Evolutionary conservation across 2,888 invertebrate species (phyloP).

Genomic region (Lacanobia wlatinum): DNA sequence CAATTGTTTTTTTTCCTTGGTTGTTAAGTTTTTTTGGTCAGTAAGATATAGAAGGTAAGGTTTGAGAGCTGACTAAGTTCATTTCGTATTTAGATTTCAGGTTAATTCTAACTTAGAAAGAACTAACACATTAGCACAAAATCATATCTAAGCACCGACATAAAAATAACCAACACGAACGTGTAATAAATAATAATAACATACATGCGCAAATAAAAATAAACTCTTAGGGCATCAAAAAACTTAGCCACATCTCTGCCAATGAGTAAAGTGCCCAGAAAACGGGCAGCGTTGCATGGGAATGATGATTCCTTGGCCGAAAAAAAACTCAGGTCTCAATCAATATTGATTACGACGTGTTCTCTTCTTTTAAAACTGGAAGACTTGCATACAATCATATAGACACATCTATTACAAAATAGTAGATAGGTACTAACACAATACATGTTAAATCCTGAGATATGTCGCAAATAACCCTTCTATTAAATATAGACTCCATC

Average conservation of each 20-base stretch:
- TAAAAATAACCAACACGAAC: neutral
- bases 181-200: too few species aligned
- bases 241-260: too few species aligned
- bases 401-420: too few species aligned
- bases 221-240: too few species aligned
- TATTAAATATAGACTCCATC: neutral
- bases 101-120: neutral
- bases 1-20: conserved; percentile 31
- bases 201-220: too few species aligned
- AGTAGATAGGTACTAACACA: too few species aligned
- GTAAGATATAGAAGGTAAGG: neutral
- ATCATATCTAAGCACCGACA: neutral
- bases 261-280: too few species aligned
- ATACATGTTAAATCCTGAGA: neutral
- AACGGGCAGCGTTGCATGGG: too few species aligned
- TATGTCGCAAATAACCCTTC: neutral
- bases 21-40: conserved; percentile 16
- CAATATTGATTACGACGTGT: neutral
- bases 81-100: neutral
- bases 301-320: too few species aligned
- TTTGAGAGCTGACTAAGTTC: neutral
- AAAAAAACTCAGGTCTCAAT: neutral
- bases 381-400: neutral
- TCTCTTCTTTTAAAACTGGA: neutral
- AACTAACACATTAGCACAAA: neutral